These are phyloP conservation scores for Plagodis dolabraria DNA, from an alignment of 2,888 invertebrate genomes.

Conservation along the genomic window DNA sequence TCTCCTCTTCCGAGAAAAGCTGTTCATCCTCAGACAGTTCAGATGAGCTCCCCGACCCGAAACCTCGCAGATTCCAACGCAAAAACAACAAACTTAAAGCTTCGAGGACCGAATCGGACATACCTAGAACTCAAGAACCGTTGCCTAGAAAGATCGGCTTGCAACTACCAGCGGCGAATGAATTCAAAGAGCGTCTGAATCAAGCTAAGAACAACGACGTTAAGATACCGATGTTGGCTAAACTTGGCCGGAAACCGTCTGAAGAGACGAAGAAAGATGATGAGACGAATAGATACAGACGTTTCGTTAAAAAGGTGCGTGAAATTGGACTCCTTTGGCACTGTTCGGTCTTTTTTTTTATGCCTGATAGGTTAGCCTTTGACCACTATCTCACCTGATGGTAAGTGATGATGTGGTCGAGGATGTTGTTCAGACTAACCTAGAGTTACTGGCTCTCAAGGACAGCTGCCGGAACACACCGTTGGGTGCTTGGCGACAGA, in stretches of 20 bases:
- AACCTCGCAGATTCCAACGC: conserved; percentile 67
- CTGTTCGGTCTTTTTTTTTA: too few species aligned
- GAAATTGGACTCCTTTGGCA: too few species aligned
- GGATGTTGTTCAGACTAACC: too few species aligned
- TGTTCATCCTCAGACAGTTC: conserved; percentile 79
- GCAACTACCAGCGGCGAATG: conserved; percentile 53
- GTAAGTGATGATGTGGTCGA: too few species aligned
- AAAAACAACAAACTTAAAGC: conserved; percentile 75
- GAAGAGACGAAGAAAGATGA: conserved; percentile 68
- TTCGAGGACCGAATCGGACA: conserved; percentile 77
- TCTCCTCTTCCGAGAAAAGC: conserved; percentile 79
- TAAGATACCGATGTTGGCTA: conserved; percentile 66
- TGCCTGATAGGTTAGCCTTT: too few species aligned
- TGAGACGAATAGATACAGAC: conserved; percentile 56
- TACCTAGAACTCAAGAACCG: conserved; percentile 62
- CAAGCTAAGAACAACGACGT: conserved; percentile 70
- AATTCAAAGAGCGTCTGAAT: conserved; percentile 57
- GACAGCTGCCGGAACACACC: too few species aligned
- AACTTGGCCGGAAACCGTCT: conserved; percentile 67
- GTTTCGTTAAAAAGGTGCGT: conserved; percentile 61
- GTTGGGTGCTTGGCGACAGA: too few species aligned
- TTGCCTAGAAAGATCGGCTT: conserved; percentile 32
- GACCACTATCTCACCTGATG: too few species aligned
- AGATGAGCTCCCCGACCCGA: conserved; percentile 68
- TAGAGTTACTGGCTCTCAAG: too few species aligned